Base-by-base conservation (phyloP, 2,797 vertebrate species). In the Crenichthys baileyi region DNA sequence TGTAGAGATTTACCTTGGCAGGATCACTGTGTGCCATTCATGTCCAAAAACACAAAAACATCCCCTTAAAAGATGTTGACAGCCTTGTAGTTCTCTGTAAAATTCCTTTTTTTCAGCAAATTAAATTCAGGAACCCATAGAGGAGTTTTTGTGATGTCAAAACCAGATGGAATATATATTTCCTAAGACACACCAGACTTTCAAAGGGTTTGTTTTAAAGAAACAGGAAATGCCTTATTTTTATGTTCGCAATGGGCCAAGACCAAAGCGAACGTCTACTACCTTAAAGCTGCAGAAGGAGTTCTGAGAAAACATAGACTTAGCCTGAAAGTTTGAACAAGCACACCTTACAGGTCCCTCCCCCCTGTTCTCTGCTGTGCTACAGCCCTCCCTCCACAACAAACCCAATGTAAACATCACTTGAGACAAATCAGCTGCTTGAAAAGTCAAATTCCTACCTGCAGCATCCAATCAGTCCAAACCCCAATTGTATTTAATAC, bases 1-100 rank as follows among this genome's bases (percentile, higher is more conserved):
- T 0, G 1, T 31, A 55, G 63, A 82, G 55, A 83, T 91, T 91
- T 93, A 90, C 70, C 65, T 91, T 93, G 92, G 91, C 88, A 41
- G 0, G 31, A 63, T 41, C 29, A 13, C 76, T 71, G 31, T 78
- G 61, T 74, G 76, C 78, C 77, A 72, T 76, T 77, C 56, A 12
- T 53, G 71, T 87, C 76, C 85, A 87, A 87, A 90, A 89, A 73
- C 73, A 78, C 68, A 36, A 58, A 82, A 90, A 82, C 79, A 70
- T 82, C 77, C 79, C 81, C 51, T 74, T 48, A 55, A 76, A 71
- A 86, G 63, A 84, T 80, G 24, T 73, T 76, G 82, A 86, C 78
- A 76, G 79, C 63, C 29, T 12, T 16, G 41, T 71, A 56, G 75
- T 39, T 72, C n/a, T 88, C 63, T 78, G 80, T 83, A 53, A 4